Conservation (phyloP, 1,140 invertebrate species). For the Stenopsyche tienmushanensis region DNA sequence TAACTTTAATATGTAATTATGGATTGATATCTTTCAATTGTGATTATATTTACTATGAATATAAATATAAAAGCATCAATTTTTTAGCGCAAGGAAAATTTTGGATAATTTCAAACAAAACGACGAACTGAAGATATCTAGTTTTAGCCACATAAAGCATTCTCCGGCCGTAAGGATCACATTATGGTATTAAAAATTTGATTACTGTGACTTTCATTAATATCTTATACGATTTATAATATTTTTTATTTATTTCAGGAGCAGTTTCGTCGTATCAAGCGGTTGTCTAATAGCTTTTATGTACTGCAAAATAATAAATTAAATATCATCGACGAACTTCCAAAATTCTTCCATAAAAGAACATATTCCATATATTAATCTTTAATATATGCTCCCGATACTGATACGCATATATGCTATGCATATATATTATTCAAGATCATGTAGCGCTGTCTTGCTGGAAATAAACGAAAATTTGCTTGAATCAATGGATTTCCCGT, state of each 20-base stretch:
- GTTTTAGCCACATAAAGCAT: constrained; percentile 54
- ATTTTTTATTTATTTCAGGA: constrained; percentile 48
- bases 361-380: too few relatives aligned
- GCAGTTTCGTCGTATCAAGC: constrained; percentile 50
- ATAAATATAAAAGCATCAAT: constrained; percentile 35
- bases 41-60: constrained; percentile 18
- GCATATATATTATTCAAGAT: too few relatives aligned
- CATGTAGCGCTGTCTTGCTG: too few relatives aligned
- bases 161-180: constrained; percentile 46
- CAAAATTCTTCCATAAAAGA: too few relatives aligned
- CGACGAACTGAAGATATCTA: constrained; percentile 51
- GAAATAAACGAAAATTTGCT: too few relatives aligned
- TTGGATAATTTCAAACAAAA: constrained; percentile 52
- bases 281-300: constrained; percentile 48
- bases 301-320: constrained; percentile 46
- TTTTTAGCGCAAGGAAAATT: constrained; percentile 57
- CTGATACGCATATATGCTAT: too few relatives aligned
- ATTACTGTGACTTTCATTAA: not conserved
- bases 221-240: constrained; percentile 10
- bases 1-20: constrained; percentile 45
- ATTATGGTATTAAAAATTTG: constrained; percentile 50
- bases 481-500: too few relatives aligned
- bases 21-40: constrained; percentile 11
- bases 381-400: too few relatives aligned
- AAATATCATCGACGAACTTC: too few relatives aligned